Conservation (phyloP, 2,888 invertebrate species). For the Cheilosia vernalis region DNA sequence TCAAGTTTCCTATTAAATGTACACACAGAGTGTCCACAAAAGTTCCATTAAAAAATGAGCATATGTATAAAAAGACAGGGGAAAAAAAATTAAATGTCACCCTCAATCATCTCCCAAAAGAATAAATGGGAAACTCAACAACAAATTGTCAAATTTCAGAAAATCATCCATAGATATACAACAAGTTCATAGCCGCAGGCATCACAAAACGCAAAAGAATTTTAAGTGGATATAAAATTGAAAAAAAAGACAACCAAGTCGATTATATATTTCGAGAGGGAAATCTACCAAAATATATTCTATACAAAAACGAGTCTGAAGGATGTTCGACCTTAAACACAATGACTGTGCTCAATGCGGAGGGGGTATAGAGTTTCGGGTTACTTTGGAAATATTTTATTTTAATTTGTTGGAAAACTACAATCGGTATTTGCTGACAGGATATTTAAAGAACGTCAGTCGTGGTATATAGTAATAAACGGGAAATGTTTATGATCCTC, state of each 20-base stretch:
- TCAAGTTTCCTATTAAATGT: conserved; percentile 14
- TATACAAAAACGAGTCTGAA: too few species aligned
- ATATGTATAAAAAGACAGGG: conserved; percentile 4
- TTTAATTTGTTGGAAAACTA: not conserved
- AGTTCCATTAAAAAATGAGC: conserved; percentile 30
- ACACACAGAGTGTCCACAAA: not conserved
- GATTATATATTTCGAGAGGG: not conserved
- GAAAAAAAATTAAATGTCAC: conserved; percentile 26
- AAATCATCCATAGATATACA: conserved; percentile 50
- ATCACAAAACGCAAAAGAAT: conserved; percentile 12
- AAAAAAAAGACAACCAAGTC: conserved; percentile 6
- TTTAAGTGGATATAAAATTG: conserved; percentile 31
- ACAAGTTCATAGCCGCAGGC: conserved; percentile 44
- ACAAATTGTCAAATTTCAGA: conserved; percentile 49
- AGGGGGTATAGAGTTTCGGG: not conserved
- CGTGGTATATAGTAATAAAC: too few species aligned
- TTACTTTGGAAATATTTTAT: not conserved
- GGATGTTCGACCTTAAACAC: not conserved
- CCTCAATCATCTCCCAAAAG: conserved; percentile 36
- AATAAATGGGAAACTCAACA: conserved; percentile 42
- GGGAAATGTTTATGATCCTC: too few species aligned
- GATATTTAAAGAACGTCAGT: too few species aligned
- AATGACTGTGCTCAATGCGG: not conserved
- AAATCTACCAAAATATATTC: not conserved
- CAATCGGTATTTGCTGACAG: too few species aligned